These are phyloP conservation scores for Abrostola tripartita DNA, from an alignment of 2,888 invertebrate genomes.

Conservation along the genomic window DNA sequence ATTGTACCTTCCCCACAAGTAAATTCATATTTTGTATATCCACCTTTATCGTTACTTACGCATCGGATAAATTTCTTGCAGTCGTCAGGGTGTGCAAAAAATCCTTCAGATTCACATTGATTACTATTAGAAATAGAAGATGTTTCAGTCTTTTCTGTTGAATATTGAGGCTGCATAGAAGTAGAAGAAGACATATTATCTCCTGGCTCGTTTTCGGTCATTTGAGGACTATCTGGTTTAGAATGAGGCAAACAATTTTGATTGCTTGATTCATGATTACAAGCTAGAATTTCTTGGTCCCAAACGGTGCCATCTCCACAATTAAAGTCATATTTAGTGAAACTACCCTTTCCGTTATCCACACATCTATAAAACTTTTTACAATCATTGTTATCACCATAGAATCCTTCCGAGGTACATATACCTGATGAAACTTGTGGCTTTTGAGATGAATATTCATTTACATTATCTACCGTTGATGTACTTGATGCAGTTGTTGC, in stretches of 20 bases:
- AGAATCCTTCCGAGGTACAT: slow-evolving; percentile 90
- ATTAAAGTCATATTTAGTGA: slow-evolving; percentile 90
- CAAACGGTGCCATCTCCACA: slow-evolving; percentile 92
- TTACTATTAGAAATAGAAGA: slow-evolving; percentile 45
- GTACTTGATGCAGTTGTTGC: slow-evolving; percentile 45
- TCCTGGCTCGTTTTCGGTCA: slow-evolving; percentile 21
- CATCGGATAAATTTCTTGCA: slow-evolving; percentile 93
- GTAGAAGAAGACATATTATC: slow-evolving; percentile 26
- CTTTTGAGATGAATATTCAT: slow-evolving; percentile 43
- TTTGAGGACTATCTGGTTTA: slow-evolving; percentile 8
- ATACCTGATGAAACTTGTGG: slow-evolving; percentile 40
- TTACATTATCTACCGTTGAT: slow-evolving; percentile 28
- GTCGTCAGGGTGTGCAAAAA: slow-evolving; percentile 90
- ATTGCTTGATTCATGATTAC: slow-evolving; percentile 81
- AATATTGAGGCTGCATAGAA: slow-evolving; percentile 36
- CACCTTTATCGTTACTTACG: slow-evolving; percentile 83
- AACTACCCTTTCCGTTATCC: slow-evolving; percentile 87
- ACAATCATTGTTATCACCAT: slow-evolving; percentile 90
- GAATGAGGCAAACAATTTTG: slow-evolving; percentile 48
- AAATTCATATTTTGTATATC: slow-evolving; percentile 88
- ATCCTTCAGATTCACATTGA: slow-evolving; percentile 90
- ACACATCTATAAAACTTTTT: slow-evolving; percentile 93
- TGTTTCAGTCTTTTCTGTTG: slow-evolving; percentile 38
- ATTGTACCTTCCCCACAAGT: slow-evolving; percentile 90
- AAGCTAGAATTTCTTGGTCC: slow-evolving; percentile 87